phyloP scores from a whole-genome alignment of 2,113 vertebrate genomes.

The Elephas maximus region DNA sequence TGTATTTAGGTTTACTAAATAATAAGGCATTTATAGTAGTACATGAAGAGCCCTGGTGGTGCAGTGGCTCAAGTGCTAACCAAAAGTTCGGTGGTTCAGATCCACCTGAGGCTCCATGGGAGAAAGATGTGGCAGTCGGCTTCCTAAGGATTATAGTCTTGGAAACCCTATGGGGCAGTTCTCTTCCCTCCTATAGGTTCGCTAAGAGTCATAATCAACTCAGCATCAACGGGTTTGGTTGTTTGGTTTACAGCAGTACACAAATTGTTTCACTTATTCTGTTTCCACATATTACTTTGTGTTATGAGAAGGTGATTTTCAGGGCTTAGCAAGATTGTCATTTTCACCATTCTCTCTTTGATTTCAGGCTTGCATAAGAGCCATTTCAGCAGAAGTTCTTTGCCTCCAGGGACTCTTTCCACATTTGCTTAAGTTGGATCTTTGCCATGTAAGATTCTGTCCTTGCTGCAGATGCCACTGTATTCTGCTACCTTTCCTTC shows the following conservation, averaged over 20 bases:
- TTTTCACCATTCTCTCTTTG: background rate
- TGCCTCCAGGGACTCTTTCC: background rate
- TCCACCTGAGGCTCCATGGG: too few species aligned
- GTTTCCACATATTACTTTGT: background rate
- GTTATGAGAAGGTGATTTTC: background rate
- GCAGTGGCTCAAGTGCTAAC: background rate
- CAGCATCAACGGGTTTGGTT: background rate
- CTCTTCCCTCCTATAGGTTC: background rate
- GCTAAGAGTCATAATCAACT: background rate
- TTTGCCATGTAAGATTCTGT: background rate
- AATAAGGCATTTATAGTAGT: background rate
- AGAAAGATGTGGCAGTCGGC: background rate
- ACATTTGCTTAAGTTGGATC: background rate
- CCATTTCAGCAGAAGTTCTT: background rate
- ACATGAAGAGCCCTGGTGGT: background rate
- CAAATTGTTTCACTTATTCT: background rate
- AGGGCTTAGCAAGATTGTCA: background rate
- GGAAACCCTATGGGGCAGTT: background rate
- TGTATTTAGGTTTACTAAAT: background rate
- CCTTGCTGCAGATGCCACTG: background rate
- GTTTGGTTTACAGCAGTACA: rapidly evolving
- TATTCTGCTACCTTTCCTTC: background rate
- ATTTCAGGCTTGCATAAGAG: background rate
- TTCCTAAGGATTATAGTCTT: background rate
- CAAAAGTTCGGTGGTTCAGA: too few species aligned